Evolutionary conservation across 2,888 invertebrate species (phyloP), one percentile per base, ranked within the genome.

Genomic region (Parthenolecanium corni): DNA sequence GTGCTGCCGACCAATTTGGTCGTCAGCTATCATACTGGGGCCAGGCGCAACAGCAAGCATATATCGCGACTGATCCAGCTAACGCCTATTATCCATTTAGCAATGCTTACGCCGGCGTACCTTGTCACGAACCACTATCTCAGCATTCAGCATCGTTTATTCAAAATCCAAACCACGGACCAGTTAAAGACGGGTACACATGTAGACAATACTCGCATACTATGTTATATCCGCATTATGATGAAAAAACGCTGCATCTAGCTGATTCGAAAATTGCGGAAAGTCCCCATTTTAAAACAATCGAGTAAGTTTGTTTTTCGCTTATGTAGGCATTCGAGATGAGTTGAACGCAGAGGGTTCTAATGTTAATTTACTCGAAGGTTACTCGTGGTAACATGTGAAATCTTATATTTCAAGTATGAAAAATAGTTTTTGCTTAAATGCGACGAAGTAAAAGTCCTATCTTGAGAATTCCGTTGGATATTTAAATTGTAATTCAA

Each of bases 261-360:
- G 20, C 25, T 44, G 47, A 63, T 47, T 53, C 63, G 16, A 44
- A 47, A 18, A 53, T 53, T 21, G 46, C 44, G 21, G 25, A 53
- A 23, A 46, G 53, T 18, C 63, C 63, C 3, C 53, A 63, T 53
- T 52, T 46, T 23, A 63, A 63, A n/a, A 64, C 64, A 16, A 63
- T 65, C 44, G 52, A 63, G 65, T 65, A 46, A 2, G 65, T 62
- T 36, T 58, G 1, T 44, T 21, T 49, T 61, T 25, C 4, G 6
- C 9, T 44, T 44, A 14, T 56, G 1, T 56, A 3, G n/a, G 14
- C n/a, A n/a, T n/a, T n/a, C n/a, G n/a, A n/a, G n/a, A 9, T n/a
- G 3, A 31, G 21, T 53, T 9, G 65, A 65, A 38, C 40, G 11
- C 11, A 38, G 12, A 38, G 12, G 40, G 11, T 12, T n/a, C n/a